These are phyloP conservation scores for Schrankia costaestrigalis DNA, from an alignment of 2,888 invertebrate species.

Conservation along the genomic window DNA sequence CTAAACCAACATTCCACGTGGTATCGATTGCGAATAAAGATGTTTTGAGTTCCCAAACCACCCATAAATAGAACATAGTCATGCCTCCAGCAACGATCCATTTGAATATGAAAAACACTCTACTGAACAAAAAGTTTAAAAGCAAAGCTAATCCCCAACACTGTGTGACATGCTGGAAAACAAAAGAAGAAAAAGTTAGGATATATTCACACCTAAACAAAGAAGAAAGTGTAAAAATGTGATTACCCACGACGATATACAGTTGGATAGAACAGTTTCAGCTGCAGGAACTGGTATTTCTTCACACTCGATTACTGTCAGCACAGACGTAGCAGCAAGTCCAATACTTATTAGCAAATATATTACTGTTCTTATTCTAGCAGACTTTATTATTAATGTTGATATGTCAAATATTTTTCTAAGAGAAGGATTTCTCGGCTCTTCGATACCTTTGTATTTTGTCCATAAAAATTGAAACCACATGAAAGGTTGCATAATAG, in stretches of 20 bases:
- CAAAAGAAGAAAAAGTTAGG: no score
- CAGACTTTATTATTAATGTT: conserved; percentile 81
- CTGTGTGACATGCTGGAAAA: conserved; percentile 88
- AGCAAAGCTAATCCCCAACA: conserved; percentile 83
- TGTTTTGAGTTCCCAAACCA: conserved; percentile 83
- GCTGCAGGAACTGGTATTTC: conserved; percentile 43
- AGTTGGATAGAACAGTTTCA: conserved; percentile 61
- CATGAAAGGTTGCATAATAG: conserved; percentile 83
- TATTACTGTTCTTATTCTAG: conserved; percentile 81
- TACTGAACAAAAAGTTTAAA: conserved; percentile 90
- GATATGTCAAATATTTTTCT: conserved; percentile 82
- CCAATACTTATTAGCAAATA: conserved; percentile 85
- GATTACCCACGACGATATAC: conserved; percentile 76
- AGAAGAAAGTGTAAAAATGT: no score
- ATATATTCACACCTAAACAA: no score
- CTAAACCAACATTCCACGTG: conserved; percentile 85
- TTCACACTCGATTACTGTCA: conserved; percentile 80
- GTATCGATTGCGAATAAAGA: conserved; percentile 80
- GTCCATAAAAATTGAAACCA: conserved; percentile 89
- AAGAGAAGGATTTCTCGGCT: conserved; percentile 77
- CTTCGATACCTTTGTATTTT: conserved; percentile 69
- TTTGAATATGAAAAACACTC: conserved; percentile 92
- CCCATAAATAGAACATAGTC: conserved; percentile 83
- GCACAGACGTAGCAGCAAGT: conserved; percentile 83
- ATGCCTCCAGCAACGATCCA: conserved; percentile 84